Evolutionary conservation across 2,113 vertebrate genomes (phyloP).

Genomic region (Dicentrarchus labrax): DNA sequence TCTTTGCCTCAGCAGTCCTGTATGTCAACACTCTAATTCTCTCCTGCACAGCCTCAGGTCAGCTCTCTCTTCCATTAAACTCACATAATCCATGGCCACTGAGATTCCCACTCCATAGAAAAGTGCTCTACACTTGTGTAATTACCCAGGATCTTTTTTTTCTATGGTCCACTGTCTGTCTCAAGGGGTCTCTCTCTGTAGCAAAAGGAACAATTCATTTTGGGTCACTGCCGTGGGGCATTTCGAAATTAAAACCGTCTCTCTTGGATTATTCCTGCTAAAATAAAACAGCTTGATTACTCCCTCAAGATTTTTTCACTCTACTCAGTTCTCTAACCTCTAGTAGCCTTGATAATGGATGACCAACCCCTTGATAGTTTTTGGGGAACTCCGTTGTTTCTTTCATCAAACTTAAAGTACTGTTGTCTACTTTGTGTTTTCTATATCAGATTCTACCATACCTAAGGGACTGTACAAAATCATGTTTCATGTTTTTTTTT

Average conservation of each 20-base stretch:
- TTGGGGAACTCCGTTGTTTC: background rate
- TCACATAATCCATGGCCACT: slow-evolving; percentile 63
- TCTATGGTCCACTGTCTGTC: slow-evolving; percentile 63
- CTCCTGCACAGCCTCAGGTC: slow-evolving; percentile 66
- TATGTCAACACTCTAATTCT: slow-evolving; percentile 66
- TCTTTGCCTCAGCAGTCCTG: slow-evolving; percentile 51
- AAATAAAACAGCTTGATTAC: slow-evolving; percentile 79
- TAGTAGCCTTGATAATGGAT: slow-evolving; percentile 65
- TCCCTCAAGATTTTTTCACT: slow-evolving; percentile 63
- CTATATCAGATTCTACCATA: background rate
- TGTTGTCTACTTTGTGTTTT: slow-evolving; percentile 12
- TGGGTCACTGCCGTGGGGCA: slow-evolving; percentile 81
- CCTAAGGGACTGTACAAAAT: background rate
- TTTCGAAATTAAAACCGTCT: slow-evolving; percentile 81
- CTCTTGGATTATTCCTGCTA: slow-evolving; percentile 78
- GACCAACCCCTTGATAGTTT: slow-evolving; percentile 41
- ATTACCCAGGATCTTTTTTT: slow-evolving; percentile 71
- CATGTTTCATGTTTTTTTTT: background rate
- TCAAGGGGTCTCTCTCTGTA: slow-evolving; percentile 76
- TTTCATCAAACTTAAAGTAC: background rate
- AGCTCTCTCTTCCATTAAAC: slow-evolving; percentile 56
- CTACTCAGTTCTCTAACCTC: slow-evolving; percentile 72
- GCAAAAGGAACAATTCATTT: slow-evolving; percentile 84
- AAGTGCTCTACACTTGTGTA: slow-evolving; percentile 75
- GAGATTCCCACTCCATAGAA: slow-evolving; percentile 62